Base-by-base conservation (phyloP, 53 echinoderm and acorn worm genomes). In the Echinarachnius parma region DNA sequence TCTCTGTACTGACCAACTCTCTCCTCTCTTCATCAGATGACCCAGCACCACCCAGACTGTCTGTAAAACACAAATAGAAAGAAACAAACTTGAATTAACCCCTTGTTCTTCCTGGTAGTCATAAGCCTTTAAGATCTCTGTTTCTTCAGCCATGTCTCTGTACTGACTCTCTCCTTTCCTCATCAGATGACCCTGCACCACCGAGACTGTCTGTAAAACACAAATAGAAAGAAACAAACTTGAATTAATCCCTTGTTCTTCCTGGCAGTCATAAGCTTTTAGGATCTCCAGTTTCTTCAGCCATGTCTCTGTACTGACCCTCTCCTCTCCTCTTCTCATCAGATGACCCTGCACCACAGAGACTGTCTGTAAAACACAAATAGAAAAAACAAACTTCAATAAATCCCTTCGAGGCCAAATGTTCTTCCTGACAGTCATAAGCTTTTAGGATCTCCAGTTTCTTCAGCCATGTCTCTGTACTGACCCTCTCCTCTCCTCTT, bases 251-350 rank as follows among this genome's bases (percentile, higher is more conserved):
- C n/a, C n/a, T n/a, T n/a, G n/a, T n/a, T n/a, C 96, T 22, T 95
- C 90, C 62, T 95, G 96, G 28, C 96, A 95, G 34, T 87, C 75
- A 63, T 82, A 95, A 4, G 83, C 75, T 25, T 82, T 46, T 21
- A 83, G 55, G 52, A 95, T 82, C 48, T 95, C 96, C n/a, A 91
- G 96, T 75, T 95, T 95, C 62, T 85, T 84, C 54, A 91, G 87
- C 96, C 96, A 95, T 13, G 90, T 90, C 1, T 90, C 89, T 4
- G 87, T 95, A 50, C 87, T 90, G 21, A 95, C 96, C 58, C 96
- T 81, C 75, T 95, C 96, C n/a, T n/a, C n/a, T n/a, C n/a, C n/a
- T n/a, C n/a, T n/a, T n/a, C 37, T 95, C 96, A 54, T 95, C 91
- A 0, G 91, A 91, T 15, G 89, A 89, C 30, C 76, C 82, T 16